Evolutionary conservation across 2,113 vertebrate species (phyloP).

Genomic region (Solenodon paradoxus): DNA sequence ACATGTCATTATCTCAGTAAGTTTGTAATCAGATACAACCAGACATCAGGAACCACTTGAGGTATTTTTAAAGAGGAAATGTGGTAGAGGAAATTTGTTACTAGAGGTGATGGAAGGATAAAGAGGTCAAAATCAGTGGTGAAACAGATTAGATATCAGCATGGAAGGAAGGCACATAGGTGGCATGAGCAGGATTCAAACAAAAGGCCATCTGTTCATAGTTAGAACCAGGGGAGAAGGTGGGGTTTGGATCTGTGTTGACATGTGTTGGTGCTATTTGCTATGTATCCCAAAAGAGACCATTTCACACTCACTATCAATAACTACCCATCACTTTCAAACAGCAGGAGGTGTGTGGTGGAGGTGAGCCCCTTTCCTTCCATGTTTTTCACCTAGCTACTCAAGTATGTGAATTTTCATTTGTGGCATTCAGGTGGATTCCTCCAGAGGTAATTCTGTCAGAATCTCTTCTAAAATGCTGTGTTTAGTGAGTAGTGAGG

Average conservation of each 20-base stretch:
- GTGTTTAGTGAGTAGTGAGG: neutral
- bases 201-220: neutral
- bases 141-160: neutral
- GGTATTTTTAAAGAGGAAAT: neutral
- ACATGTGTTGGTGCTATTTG: too few species aligned
- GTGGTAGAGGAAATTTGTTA: neutral
- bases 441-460: neutral
- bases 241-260: accelerated
- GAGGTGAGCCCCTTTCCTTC: neutral
- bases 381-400: neutral
- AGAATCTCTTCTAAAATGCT: neutral
- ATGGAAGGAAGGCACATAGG: neutral
- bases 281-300: too few species aligned
- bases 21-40: neutral
- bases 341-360: neutral
- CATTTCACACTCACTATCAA: neutral
- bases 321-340: neutral
- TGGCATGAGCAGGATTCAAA: neutral
- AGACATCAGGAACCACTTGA: neutral
- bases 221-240: neutral
- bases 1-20: neutral
- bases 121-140: neutral
- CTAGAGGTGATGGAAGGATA: neutral
- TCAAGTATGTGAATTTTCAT: neutral
- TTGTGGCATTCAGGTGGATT: neutral